These are phyloP conservation scores for Hemibagrus guttatus DNA, from an alignment of 2,797 vertebrate species.

Conservation along the genomic window DNA sequence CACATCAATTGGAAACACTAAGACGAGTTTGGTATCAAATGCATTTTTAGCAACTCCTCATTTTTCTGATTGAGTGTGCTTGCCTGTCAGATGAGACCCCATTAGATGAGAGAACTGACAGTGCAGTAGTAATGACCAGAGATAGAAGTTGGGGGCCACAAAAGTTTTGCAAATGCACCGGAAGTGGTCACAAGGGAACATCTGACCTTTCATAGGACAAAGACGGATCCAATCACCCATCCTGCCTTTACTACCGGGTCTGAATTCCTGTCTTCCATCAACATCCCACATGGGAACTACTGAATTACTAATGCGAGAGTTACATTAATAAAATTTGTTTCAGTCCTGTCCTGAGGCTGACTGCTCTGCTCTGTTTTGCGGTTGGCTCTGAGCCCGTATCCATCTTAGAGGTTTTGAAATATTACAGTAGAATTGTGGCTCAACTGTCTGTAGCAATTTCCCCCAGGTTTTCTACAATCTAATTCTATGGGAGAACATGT, in stretches of 20 bases:
- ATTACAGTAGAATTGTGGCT: conserved; percentile 68
- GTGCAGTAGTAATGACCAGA: conserved; percentile 62
- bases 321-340: conserved; percentile 42
- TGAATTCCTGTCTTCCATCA: conserved; percentile 14
- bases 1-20: conserved; percentile 60
- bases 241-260: conserved; percentile 25
- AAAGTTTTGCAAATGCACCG: conserved; percentile 49
- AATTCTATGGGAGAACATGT: conserved; percentile 61
- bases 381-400: conserved; percentile 60
- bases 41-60: conserved; percentile 31
- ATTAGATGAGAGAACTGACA: conserved; percentile 69
- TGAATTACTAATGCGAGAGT: conserved; percentile 28
- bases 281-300: conserved; percentile 24
- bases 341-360: conserved; percentile 42
- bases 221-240: conserved; percentile 32
- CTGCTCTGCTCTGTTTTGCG: conserved; percentile 40
- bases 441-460: conserved; percentile 72
- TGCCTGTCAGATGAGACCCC: conserved; percentile 66
- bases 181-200: conserved; percentile 24
- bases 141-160: conserved; percentile 47
- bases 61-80: conserved; percentile 52
- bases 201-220: conserved; percentile 52
- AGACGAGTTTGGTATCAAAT: conserved; percentile 59
- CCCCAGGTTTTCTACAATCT: conserved; percentile 63
- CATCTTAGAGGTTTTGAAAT: conserved; percentile 65